Evolutionary conservation across 2,797 vertebrate species (phyloP), one percentile per base, ranked within the genome.

Genomic region (Coregonus ussuriensis): DNA sequence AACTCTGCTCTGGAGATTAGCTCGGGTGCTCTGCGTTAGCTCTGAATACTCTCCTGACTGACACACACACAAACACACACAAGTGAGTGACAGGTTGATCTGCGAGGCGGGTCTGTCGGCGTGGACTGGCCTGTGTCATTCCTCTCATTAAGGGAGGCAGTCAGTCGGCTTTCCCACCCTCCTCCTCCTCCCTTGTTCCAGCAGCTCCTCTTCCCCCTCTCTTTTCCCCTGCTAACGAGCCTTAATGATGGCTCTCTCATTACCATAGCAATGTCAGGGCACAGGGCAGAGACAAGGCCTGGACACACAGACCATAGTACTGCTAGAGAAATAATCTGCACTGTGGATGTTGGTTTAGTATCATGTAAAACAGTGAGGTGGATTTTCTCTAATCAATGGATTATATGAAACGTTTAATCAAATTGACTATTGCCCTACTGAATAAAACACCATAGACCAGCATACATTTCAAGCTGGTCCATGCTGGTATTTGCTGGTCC

Each of bases 101-200:
- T 81, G 74, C 72, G 75, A 79, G 82, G 76, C 77, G 76, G 63
- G 78, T 80, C 77, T 71, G 74, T 77, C 77, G 85, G 71, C 72
- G 82, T 83, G 88, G 79, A 86, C 74, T 77, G 71, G 82, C 66
- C 76, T 79, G 75, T 87, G 78, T 84, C 84, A 84, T 85, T 80
- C 78, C 70, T 51, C 82, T 82, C 86, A 85, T 85, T 83, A 87
- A 77, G 77, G 59, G 67, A 37, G 54, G 37, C 13, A 41, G 75
- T 52, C 66, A 53, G 33, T 63, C 66, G 67, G 71, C 71, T 71
- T 41, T 14, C 37, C 68, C 63, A 21, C 13, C 7, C 41, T 47
- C 41, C 41, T 47, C 41, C 41, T 41, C 54, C 68, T 51, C 51
- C 59, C 59, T 25, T 3, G 0, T 9, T n/a, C 53, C 41, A 21